Percentiles rank a stretch among this genome's conserved stretches.
These are phyloP conservation scores for Ennomos fuscantarius DNA, from an alignment of 2,888 invertebrate genomes.

Conservation along the genomic window DNA sequence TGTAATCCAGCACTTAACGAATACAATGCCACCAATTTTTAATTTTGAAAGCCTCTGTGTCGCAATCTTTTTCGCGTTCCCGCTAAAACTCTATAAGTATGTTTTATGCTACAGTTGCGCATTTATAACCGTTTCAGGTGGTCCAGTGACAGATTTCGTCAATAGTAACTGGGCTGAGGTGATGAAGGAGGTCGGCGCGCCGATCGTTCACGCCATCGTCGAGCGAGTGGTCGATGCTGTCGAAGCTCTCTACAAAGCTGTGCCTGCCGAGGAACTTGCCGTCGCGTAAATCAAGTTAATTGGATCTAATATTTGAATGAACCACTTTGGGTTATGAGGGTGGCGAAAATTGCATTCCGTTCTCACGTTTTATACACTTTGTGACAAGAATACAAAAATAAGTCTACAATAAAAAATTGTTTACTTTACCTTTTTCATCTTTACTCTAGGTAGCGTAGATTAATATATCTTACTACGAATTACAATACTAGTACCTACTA, in stretches of 20 bases:
- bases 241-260: constrained; percentile 61
- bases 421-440: no score
- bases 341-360: constrained; percentile 5
- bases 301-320: background rate
- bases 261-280: constrained; percentile 58
- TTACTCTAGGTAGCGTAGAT: no score
- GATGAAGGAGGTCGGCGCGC: constrained; percentile 71
- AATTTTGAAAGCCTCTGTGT: no score
- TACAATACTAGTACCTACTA: background rate
- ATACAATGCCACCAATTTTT: no score
- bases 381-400: background rate
- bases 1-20: no score
- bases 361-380: background rate
- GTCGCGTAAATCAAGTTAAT: constrained; percentile 14
- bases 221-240: constrained; percentile 55
- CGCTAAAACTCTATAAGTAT: no score
- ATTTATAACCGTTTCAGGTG: constrained; percentile 51
- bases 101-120: no score
- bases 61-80: no score
- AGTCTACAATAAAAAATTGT: no score
- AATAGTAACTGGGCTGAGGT: constrained; percentile 71
- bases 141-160: constrained; percentile 62
- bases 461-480: no score
- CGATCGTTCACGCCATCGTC: constrained; percentile 65
- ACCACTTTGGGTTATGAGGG: background rate